Conservation (phyloP, 2,113 vertebrate species). For the Cisticola juncidis region DNA sequence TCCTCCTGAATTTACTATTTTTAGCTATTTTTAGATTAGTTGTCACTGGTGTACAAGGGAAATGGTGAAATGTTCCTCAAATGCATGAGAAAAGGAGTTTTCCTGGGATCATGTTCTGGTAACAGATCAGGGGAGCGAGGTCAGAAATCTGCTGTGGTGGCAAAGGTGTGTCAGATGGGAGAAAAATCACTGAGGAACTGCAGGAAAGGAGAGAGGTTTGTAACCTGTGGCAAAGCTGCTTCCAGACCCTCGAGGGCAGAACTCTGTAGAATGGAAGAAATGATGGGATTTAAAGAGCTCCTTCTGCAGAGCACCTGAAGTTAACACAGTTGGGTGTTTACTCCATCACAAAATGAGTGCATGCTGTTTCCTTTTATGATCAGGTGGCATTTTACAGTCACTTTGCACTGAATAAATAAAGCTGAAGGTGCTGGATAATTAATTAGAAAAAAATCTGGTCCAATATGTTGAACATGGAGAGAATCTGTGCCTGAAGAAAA, state of each 20-base stretch:
- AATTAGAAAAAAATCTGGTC: slow-evolving; percentile 23
- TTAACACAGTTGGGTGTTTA: background rate
- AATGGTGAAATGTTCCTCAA: background rate
- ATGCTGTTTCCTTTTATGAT: background rate
- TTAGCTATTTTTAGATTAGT: background rate
- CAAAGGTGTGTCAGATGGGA: background rate
- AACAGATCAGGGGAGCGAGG: background rate
- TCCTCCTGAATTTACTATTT: background rate
- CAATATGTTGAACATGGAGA: background rate
- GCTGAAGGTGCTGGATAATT: slow-evolving; percentile 50
- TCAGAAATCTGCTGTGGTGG: background rate
- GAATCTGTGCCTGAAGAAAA: slow-evolving; percentile 6
- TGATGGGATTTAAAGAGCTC: background rate
- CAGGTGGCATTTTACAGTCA: slow-evolving; percentile 30
- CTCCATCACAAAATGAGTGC: background rate
- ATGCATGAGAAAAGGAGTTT: background rate
- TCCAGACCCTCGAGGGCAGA: background rate
- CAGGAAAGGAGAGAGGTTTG: background rate
- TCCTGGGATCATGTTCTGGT: background rate
- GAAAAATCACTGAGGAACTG: background rate
- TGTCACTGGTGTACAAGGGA: background rate
- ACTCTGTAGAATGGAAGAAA: background rate
- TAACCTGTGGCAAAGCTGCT: background rate
- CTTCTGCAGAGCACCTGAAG: background rate
- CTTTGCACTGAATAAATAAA: slow-evolving; percentile 57